Evolutionary conservation across 2,797 vertebrate species (phyloP).

Genomic region (Octomys mimax): DNA sequence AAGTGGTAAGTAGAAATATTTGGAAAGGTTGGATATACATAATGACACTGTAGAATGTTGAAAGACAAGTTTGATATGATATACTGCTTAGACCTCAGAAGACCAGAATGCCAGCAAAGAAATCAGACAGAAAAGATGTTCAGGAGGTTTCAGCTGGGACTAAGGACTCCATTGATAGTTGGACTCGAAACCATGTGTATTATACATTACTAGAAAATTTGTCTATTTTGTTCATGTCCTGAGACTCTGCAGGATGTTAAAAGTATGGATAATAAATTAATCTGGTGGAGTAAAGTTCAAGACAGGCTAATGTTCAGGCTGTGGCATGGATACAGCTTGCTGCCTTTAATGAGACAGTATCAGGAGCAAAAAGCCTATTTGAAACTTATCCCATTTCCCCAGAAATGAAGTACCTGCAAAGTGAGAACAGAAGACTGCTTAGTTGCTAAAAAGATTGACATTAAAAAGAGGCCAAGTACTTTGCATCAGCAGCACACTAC

Average conservation of each 20-base stretch:
- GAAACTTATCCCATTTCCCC: neutral
- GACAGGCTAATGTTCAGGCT: neutral
- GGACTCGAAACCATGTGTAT: neutral
- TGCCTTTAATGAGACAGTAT: neutral
- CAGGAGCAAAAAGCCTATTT: neutral
- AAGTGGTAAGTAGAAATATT: neutral
- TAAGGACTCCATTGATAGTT: neutral
- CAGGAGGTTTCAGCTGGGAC: neutral
- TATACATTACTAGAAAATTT: neutral
- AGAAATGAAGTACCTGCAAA: neutral
- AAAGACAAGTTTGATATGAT: neutral
- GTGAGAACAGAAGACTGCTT: neutral
- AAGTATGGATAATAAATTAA: neutral
- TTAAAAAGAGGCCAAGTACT: neutral
- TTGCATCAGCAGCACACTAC: neutral
- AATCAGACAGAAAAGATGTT: neutral
- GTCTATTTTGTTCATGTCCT: neutral
- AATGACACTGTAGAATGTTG: neutral
- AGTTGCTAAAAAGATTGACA: neutral
- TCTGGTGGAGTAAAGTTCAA: neutral
- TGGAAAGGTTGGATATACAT: neutral
- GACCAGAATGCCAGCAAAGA: neutral
- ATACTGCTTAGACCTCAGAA: neutral
- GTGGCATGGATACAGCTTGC: neutral
- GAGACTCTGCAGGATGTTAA: neutral